Conservation (phyloP, 2,888 invertebrate genomes). For the Diplazon laetatorius region DNA sequence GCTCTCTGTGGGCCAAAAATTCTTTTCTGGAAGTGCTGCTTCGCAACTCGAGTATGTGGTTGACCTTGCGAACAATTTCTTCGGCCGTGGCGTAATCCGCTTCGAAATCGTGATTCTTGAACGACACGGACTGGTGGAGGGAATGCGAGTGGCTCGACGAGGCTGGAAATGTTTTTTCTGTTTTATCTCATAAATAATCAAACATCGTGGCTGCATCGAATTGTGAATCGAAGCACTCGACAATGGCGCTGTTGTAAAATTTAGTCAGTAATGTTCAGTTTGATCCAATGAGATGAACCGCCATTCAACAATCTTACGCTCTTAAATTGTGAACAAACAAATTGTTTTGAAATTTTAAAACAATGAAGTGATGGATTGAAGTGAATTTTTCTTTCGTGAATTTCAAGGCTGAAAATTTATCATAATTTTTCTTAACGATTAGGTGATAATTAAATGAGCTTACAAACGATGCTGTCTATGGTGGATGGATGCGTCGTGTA, state of each 20-base stretch:
- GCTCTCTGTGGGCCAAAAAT: conserved; percentile 90
- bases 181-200: conserved; percentile 12
- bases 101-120: conserved; percentile 95
- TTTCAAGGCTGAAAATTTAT: not conserved
- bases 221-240: not conserved
- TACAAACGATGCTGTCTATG: conserved; percentile 72
- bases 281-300: too few relatives aligned
- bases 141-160: conserved; percentile 75
- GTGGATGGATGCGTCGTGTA: conserved; percentile 83
- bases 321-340: too few relatives aligned
- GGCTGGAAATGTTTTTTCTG: conserved; percentile 68
- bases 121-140: conserved; percentile 84
- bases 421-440: conserved; percentile 5
- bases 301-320: too few relatives aligned
- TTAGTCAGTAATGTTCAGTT: too few relatives aligned
- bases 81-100: conserved; percentile 89
- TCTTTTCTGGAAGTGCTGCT: conserved; percentile 92
- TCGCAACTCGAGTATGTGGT: conserved; percentile 92
- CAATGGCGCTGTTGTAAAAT: not conserved
- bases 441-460: conserved; percentile 34
- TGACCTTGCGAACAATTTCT: conserved; percentile 94
- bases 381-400: not conserved
- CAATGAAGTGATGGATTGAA: too few relatives aligned
- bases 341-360: too few relatives aligned
- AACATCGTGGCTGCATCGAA: not conserved